phyloP scores from a whole-genome alignment of 2,113 vertebrate genomes.

The Apodemus sylvaticus region DNA sequence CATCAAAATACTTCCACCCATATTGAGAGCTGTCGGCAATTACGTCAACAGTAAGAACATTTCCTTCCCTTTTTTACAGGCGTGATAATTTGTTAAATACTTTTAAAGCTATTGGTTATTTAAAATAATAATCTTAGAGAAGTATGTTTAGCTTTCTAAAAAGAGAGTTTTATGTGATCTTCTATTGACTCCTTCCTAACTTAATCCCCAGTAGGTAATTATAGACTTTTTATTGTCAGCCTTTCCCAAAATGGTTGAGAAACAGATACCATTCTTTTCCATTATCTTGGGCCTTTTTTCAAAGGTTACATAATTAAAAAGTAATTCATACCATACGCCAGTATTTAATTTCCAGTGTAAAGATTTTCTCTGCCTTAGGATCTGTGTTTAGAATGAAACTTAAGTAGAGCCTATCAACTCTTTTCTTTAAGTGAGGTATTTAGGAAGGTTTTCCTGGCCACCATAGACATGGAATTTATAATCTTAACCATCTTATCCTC shows the following conservation, averaged over 20 bases:
- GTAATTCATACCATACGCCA: neutral
- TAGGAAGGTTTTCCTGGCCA: neutral
- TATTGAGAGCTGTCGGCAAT: conserved; percentile 90
- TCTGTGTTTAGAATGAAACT: conserved; percentile 45
- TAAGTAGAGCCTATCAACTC: neutral
- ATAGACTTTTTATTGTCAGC: neutral
- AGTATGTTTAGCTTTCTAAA: conserved; percentile 45
- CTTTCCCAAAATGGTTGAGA: conserved; percentile 34
- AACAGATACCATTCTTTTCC: conserved; percentile 29
- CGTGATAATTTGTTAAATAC: conserved; percentile 43
- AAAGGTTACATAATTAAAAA: conserved; percentile 37
- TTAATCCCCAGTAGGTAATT: neutral
- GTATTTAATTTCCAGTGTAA: conserved; percentile 35
- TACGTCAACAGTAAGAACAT: conserved; percentile 90
- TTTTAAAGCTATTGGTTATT: conserved; percentile 37
- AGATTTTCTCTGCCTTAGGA: neutral
- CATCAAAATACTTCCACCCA: conserved; percentile 93
- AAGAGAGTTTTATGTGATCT: neutral
- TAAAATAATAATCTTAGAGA: conserved; percentile 50
- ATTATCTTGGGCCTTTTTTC: neutral
- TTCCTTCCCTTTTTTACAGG: conserved; percentile 45
- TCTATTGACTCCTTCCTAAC: conserved; percentile 29
- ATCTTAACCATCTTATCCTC: neutral
- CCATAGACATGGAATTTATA: neutral
- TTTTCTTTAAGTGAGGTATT: neutral